phyloP scores from a whole-genome alignment of 2,113 vertebrate species.

The Leucosticte australis region DNA sequence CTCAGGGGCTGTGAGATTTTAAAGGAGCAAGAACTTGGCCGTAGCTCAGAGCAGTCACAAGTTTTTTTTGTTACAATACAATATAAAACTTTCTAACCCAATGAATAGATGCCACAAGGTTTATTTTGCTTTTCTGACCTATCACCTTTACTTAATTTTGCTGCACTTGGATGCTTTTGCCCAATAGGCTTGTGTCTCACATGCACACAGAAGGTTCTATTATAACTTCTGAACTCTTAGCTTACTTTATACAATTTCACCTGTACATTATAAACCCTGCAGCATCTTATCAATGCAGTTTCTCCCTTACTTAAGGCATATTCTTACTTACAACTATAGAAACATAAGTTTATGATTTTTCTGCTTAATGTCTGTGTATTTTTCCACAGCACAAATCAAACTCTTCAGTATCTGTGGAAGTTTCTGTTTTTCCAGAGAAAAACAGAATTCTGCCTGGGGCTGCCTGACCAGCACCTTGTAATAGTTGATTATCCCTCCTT shows the following conservation, averaged over 20 bases:
- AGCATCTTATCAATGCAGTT: not conserved
- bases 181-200: not conserved
- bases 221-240: not conserved
- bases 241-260: not conserved
- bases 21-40: not conserved
- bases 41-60: not conserved
- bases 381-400: not conserved
- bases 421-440: not conserved
- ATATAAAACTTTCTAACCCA: not conserved
- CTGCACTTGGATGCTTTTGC: not conserved
- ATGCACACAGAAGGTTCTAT: rapidly evolving
- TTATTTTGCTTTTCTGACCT: not conserved
- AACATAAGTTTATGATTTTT: not conserved
- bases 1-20: not conserved
- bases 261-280: not conserved
- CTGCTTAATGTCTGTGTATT: not conserved
- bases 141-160: not conserved
- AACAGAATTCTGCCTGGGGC: not conserved
- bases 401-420: not conserved
- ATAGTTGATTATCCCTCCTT: not conserved
- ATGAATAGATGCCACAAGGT: not conserved
- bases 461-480: not conserved
- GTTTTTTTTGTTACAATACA: not conserved
- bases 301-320: not conserved
- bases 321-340: not conserved